Conservation (phyloP, 2,797 vertebrate species). For the Florisuga fusca region DNA sequence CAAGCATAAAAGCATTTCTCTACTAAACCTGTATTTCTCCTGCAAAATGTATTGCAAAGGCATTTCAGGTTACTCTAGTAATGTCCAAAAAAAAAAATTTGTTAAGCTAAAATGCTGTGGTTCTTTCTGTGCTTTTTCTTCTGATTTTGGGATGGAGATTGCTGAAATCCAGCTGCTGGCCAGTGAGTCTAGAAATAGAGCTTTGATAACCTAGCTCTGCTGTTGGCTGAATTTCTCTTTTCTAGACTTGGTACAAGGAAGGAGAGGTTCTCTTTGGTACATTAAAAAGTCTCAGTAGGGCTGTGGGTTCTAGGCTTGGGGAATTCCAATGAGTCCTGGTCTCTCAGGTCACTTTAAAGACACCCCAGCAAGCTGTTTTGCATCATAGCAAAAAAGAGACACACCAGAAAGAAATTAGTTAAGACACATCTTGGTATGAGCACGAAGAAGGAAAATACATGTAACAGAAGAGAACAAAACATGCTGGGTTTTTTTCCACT, state of each 20-base stretch:
- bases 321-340: background rate
- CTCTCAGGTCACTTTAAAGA: background rate
- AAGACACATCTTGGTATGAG: too few relatives aligned
- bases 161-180: background rate
- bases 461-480: too few relatives aligned
- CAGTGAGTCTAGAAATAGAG: background rate
- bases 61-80: background rate
- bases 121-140: background rate
- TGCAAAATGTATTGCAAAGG: background rate
- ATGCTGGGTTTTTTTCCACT: background rate
- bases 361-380: background rate
- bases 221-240: background rate
- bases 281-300: background rate
- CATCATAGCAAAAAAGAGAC: background rate
- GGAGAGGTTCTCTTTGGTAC: background rate
- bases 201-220: background rate
- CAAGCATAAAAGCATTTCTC: background rate
- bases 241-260: background rate
- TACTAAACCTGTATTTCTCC: background rate
- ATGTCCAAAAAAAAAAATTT: background rate
- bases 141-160: background rate
- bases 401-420: background rate
- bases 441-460: too few relatives aligned
- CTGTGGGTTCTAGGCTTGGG: background rate
- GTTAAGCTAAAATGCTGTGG: background rate